Base-by-base conservation (phyloP, 2,888 invertebrate genomes). In the Dione juno region DNA sequence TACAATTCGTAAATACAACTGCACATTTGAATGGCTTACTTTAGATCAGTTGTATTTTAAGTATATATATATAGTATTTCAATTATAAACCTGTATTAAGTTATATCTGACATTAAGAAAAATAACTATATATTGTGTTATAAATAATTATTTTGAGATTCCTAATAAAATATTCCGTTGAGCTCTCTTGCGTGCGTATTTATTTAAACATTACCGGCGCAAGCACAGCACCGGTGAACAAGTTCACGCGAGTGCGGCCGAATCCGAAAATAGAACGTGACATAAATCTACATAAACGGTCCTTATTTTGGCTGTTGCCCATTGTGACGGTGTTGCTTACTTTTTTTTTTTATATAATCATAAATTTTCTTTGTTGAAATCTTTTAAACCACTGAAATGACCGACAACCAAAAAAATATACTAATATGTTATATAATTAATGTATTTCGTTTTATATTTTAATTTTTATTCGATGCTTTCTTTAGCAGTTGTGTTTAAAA, bases 241-340 rank as follows among this genome's bases (percentile, higher is more conserved):
- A 88, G 87, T 88, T 87, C 87, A 89, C 82, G 85, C 83, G 82
- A 81, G 80, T 83, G 80, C 84, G 81, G 80, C 79, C 83, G 81
- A 78, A 76, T 83, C 84, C 86, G 75, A 81, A 90, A 90, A 90
- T 90, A 90, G 88, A 88, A 77, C 85, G 85, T 90, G 91, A 90
- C 90, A 90, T 90, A 88, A 89, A 91, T 90, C 87, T 88, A 86
- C 89, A 88, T 90, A 89, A 89, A 89, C 87, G 86, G 85, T 81
- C 82, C 84, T 87, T 88, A 88, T 87, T 88, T 89, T 81, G 77
- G 86, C 84, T 79, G 77, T 75, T 77, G 78, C 74, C 79, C 81
- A 85, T 86, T 86, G 87, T 87, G 82, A 84, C 67, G 66, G 41
- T 57, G 64, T 65, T 65, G 70, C 69, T 58, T 70, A 68, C 52